These are phyloP conservation scores for Falco punctatus DNA, from an alignment of 2,113 vertebrate species.

Conservation along the genomic window DNA sequence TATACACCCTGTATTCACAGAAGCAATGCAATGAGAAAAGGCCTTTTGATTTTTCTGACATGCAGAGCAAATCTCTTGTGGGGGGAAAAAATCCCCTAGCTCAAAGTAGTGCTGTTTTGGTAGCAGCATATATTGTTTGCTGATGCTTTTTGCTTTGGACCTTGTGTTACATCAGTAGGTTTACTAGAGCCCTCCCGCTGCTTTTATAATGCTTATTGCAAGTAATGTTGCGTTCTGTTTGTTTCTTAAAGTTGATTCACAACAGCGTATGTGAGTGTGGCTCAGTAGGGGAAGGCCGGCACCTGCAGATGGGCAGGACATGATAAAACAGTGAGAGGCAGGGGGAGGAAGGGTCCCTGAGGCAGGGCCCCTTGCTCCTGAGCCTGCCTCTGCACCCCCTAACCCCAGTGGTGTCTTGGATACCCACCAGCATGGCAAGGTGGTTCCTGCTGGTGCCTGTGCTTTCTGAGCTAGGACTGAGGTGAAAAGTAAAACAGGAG, in stretches of 20 bases:
- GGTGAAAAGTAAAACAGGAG: background rate
- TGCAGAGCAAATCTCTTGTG: background rate
- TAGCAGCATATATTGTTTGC: background rate
- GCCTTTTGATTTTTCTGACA: background rate
- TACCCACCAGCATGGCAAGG: background rate
- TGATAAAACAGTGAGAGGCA: background rate
- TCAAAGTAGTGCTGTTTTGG: background rate
- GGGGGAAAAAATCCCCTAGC: background rate
- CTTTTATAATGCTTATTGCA: background rate
- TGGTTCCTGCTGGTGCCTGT: background rate
- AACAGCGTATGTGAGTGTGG: background rate
- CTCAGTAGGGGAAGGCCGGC: background rate
- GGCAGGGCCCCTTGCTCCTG: background rate
- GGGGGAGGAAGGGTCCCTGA: background rate
- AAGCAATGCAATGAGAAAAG: background rate
- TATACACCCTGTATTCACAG: background rate
- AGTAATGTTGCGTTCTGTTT: background rate
- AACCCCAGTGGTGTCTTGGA: background rate
- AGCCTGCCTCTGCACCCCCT: background rate
- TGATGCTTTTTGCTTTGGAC: background rate
- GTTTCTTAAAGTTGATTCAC: background rate
- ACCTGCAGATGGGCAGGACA: background rate
- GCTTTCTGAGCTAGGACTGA: background rate
- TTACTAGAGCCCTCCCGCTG: background rate
- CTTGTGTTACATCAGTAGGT: background rate